Percentiles rank a stretch among this genome's conserved stretches.
Evolutionary conservation across 2,888 invertebrate genomes (phyloP).

Genomic region (Ophraella communa): DNA sequence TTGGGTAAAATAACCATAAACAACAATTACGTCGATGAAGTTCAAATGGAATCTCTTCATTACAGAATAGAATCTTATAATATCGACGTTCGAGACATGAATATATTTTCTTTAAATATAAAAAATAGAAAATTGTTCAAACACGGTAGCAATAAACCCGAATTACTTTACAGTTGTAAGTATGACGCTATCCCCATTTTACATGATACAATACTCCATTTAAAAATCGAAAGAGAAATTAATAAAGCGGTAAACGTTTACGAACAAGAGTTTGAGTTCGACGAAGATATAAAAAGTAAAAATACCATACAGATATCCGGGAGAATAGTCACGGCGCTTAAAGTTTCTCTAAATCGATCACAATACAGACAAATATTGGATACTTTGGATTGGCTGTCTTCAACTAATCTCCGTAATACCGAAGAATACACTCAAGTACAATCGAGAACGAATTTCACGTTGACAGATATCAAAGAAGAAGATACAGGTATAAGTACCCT

Average conservation of each 20-base stretch:
- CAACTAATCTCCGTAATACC: conserved; percentile 53
- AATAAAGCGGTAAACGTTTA: conserved; percentile 30
- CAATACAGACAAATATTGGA: conserved; percentile 92
- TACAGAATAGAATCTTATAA: conserved; percentile 62
- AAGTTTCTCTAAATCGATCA: conserved; percentile 82
- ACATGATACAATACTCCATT: conserved; percentile 84
- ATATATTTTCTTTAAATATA: conserved; percentile 80
- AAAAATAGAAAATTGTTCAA: conserved; percentile 58
- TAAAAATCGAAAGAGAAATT: conserved; percentile 60
- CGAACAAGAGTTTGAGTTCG: conserved; percentile 6
- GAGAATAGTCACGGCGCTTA: conserved; percentile 81
- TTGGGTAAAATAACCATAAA: conserved; percentile 83
- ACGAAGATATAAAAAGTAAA: conserved; percentile 32
- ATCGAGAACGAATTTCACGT: conserved; percentile 42
- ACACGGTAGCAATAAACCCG: conserved; percentile 53
- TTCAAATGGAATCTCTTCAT: conserved; percentile 41
- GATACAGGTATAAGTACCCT: conserved; percentile 62
- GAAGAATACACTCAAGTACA: conserved; percentile 47
- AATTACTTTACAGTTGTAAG: conserved; percentile 77
- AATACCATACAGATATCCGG: conserved; percentile 69
- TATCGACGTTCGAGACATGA: conserved; percentile 85
- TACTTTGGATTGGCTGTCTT: conserved; percentile 63
- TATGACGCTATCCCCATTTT: conserved; percentile 83
- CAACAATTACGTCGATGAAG: conserved; percentile 47
- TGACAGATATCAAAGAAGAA: conserved; percentile 59